Percentiles rank a stretch among this genome's conserved stretches.
phyloP scores from a whole-genome alignment of 2,888 invertebrate species.

The Lasioglossum zephyrum region DNA sequence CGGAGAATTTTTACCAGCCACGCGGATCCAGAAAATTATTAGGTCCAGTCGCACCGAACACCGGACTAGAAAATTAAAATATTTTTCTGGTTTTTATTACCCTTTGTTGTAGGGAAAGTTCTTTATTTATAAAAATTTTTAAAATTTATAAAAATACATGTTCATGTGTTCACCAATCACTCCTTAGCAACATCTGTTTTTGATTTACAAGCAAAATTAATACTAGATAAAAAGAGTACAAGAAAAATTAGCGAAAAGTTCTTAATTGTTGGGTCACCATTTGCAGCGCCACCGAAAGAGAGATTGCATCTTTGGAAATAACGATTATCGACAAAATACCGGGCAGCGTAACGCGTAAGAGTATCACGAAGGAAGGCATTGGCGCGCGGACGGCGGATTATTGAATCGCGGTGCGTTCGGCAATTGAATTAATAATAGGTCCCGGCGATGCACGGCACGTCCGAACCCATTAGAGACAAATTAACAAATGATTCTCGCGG shows the following conservation, averaged over 20 bases:
- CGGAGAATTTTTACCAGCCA: background rate
- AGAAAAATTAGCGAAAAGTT: background rate
- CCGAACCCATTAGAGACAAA: constrained; percentile 71
- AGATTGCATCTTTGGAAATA: background rate
- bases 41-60: background rate
- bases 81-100: too few relatives aligned
- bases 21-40: background rate
- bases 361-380: constrained; percentile 19
- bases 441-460: constrained; percentile 52
- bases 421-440: constrained; percentile 75
- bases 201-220: too few relatives aligned
- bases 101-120: too few relatives aligned
- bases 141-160: too few relatives aligned
- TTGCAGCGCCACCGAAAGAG: too few relatives aligned
- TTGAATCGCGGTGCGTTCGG: constrained; percentile 45
- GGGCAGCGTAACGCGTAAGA: background rate
- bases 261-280: background rate
- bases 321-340: background rate
- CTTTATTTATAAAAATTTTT: too few relatives aligned
- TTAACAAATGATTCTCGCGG: constrained; percentile 74
- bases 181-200: too few relatives aligned
- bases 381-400: background rate
- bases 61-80: too few relatives aligned
- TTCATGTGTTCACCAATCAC: too few relatives aligned
- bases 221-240: background rate